phyloP scores from a whole-genome alignment of 1,140 invertebrate genomes.

The Calosoma granatense region DNA sequence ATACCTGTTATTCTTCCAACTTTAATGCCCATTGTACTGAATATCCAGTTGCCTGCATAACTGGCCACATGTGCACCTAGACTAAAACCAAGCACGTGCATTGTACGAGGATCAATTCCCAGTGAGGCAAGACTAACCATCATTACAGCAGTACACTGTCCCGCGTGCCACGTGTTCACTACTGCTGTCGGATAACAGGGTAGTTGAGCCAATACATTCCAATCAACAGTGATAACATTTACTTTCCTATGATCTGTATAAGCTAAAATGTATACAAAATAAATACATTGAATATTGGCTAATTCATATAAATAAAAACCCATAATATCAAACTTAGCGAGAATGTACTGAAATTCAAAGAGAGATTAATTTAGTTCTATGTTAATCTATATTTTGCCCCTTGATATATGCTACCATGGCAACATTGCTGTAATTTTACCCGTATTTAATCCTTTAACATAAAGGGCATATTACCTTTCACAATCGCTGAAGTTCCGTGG shows the following conservation, averaged over 20 bases:
- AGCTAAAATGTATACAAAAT: slow-evolving; percentile 17
- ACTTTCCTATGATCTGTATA: slow-evolving; percentile 31
- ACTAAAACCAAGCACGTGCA: slow-evolving; percentile 55
- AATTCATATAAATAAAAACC: background rate
- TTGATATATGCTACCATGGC: too few species aligned
- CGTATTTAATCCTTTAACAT: too few species aligned
- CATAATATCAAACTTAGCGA: too few species aligned
- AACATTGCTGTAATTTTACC: too few species aligned
- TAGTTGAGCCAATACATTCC: slow-evolving; percentile 34
- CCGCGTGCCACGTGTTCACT: slow-evolving; percentile 38
- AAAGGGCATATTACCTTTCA: background rate
- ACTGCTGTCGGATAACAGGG: slow-evolving; percentile 42
- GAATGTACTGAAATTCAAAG: too few species aligned
- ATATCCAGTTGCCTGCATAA: slow-evolving; percentile 39
- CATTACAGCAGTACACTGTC: slow-evolving; percentile 37
- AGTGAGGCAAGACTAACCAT: slow-evolving; percentile 27
- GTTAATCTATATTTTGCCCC: too few species aligned
- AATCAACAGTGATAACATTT: slow-evolving; percentile 41
- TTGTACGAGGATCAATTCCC: slow-evolving; percentile 26
- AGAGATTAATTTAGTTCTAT: too few species aligned
- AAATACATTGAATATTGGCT: too few species aligned
- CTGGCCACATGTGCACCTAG: slow-evolving; percentile 54
- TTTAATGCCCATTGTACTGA: slow-evolving; percentile 26
- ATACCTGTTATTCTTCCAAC: slow-evolving; percentile 48
- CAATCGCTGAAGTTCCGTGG: background rate